Conservation (phyloP, 2,888 invertebrate species). For the Tenthredo livida region DNA sequence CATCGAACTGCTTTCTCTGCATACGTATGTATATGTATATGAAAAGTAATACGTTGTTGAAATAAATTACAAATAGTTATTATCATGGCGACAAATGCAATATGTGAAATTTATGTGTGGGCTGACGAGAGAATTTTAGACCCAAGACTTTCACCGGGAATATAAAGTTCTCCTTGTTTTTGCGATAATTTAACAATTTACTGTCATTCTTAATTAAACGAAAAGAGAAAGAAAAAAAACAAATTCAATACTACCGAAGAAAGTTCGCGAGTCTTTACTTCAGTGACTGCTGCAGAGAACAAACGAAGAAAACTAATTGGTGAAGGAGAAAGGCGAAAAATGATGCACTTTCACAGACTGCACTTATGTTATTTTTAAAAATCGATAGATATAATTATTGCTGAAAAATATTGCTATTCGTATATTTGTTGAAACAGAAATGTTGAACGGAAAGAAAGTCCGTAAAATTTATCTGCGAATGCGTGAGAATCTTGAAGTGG, state of each 20-base stretch:
- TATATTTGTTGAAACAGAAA: not conserved
- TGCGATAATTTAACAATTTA: not conserved
- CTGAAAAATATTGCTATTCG: too few relatives aligned
- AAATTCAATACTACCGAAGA: not conserved
- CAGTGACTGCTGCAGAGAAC: not conserved
- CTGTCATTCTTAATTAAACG: not conserved
- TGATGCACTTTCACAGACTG: conserved; percentile 65
- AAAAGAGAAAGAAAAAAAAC: not conserved
- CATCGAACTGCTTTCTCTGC: conserved; percentile 10
- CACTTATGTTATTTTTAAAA: conserved; percentile 21
- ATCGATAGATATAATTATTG: not conserved
- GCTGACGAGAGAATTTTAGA: not conserved
- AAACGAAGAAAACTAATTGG: not conserved
- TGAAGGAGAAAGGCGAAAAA: conserved; percentile 63
- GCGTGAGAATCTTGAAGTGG: not conserved
- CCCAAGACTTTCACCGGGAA: not conserved
- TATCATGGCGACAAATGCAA: too few relatives aligned
- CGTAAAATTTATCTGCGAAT: not conserved
- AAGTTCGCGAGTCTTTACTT: not conserved
- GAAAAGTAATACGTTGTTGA: not conserved
- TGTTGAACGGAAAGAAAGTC: not conserved
- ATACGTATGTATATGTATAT: too few relatives aligned
- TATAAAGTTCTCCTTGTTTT: not conserved
- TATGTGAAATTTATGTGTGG: conserved; percentile 1
- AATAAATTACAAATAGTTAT: conserved; percentile 8